Percentiles rank a stretch among this genome's conserved stretches.
Conservation (phyloP, 37 sponge, comb jelly and placozoan genomes). For the Lycopodina hypogea region DNA sequence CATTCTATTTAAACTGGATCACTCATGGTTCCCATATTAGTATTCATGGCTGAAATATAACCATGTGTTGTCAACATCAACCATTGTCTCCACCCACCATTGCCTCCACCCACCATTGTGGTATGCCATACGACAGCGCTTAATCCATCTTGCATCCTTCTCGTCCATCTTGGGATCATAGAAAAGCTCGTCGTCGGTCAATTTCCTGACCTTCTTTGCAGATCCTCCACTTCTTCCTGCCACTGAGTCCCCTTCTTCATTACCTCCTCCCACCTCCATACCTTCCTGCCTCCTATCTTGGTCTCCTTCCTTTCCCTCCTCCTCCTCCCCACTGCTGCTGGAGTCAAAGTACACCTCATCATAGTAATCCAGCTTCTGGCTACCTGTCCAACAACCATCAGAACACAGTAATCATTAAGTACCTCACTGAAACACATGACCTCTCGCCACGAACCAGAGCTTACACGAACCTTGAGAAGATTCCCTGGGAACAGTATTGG, state of each 20-base stretch:
- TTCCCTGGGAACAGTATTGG: not conserved
- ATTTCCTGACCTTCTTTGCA: constrained; percentile 41
- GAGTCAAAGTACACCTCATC: constrained; percentile 85
- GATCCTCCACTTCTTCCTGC: constrained; percentile 1
- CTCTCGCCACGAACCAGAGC: no score
- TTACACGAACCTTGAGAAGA: not conserved
- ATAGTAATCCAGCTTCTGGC: constrained; percentile 54
- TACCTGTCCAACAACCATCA: not conserved
- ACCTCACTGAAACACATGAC: no score
- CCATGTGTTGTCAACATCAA: no score
- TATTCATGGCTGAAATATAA: no score
- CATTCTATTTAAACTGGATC: no score
- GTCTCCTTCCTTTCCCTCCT: not conserved
- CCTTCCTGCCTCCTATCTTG: constrained; percentile 23
- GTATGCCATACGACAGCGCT: constrained; percentile 78
- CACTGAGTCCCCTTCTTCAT: constrained; percentile 1
- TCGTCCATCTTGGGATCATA: constrained; percentile 94
- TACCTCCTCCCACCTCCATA: constrained; percentile 22
- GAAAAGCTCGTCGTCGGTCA: constrained; percentile 89
- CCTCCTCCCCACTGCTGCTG: constrained; percentile 8
- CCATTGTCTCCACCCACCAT: no score
- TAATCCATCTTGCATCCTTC: constrained; percentile 86
- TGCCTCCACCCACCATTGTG: constrained; percentile 79
- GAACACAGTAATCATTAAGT: no score
- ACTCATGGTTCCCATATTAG: no score